phyloP scores from a whole-genome alignment of 2,113 vertebrate genomes.

The Poicephalus gulielmi region DNA sequence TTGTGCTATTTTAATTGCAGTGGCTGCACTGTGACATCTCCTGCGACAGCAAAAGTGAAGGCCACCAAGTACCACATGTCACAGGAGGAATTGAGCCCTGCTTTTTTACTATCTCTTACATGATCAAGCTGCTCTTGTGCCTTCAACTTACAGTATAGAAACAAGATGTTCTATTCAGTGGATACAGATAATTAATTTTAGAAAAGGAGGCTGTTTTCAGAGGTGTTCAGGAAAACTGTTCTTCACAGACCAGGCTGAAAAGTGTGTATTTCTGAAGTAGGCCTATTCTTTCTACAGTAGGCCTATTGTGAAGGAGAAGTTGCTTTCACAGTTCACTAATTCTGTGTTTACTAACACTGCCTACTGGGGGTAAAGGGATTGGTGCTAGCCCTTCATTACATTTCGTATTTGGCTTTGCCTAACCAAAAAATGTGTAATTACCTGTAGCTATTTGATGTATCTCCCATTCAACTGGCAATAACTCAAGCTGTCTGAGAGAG shows the following conservation, averaged over 20 bases:
- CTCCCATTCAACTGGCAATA: not conserved
- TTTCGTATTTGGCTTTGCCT: not conserved
- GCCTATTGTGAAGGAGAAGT: not conserved
- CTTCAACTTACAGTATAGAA: not conserved
- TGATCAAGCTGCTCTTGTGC: not conserved
- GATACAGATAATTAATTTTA: not conserved
- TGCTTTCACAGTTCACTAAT: not conserved
- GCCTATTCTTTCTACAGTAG: not conserved
- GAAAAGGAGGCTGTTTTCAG: not conserved
- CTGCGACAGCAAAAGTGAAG: not conserved
- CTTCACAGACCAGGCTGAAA: not conserved
- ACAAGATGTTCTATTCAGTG: not conserved
- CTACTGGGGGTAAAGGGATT: not conserved
- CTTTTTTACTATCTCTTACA: not conserved
- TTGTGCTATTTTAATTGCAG: not conserved
- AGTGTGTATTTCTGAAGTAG: not conserved
- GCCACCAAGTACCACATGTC: accelerated
- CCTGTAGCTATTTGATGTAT: not conserved
- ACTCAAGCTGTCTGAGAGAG: not conserved
- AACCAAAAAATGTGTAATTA: not conserved
- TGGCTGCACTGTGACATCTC: not conserved
- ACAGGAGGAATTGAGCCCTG: not conserved
- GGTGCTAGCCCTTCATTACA: not conserved
- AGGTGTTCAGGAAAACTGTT: not conserved
- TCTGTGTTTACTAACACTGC: not conserved